phyloP scores from a whole-genome alignment of 2,797 vertebrate species.

The Sebastes itinus region DNA sequence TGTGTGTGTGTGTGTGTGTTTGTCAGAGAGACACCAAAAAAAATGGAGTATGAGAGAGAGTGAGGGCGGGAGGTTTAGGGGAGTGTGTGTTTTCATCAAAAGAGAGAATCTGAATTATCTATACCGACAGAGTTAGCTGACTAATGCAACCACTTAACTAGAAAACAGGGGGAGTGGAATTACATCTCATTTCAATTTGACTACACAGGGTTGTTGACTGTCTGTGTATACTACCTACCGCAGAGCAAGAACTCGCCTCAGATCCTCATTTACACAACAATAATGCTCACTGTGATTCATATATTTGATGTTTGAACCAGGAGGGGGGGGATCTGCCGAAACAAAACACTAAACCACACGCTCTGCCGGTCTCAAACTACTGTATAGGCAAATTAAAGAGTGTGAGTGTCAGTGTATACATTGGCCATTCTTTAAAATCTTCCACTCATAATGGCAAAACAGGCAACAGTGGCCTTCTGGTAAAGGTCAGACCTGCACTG shows the following conservation, averaged over 20 bases:
- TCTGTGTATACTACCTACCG: conserved; percentile 1
- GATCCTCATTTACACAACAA: conserved; percentile 36
- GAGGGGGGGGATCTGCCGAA: neutral
- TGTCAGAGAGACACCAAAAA: neutral
- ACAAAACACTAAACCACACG: neutral
- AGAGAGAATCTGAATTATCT: conserved; percentile 15
- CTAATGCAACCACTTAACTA: conserved; percentile 32
- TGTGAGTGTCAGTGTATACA: neutral
- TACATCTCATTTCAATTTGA: conserved; percentile 45
- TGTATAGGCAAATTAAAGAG: neutral
- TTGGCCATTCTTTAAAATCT: neutral
- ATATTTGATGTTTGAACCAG: conserved; percentile 16
- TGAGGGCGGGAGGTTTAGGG: neutral
- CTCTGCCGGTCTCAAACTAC: neutral
- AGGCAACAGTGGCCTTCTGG: neutral
- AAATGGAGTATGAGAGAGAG: neutral
- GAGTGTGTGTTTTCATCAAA: conserved; percentile 6
- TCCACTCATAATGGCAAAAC: neutral
- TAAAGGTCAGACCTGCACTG: conserved; percentile 14
- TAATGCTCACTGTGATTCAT: conserved; percentile 17
- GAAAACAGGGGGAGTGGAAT: conserved; percentile 33
- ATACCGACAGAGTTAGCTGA: conserved; percentile 20
- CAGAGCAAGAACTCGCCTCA: conserved; percentile 4
- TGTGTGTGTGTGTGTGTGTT: neutral
- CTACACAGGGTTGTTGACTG: conserved; percentile 22